Percentiles rank a stretch among this genome's conserved stretches.
Conservation (phyloP, 1,140 invertebrate genomes). For the Penaeus chinensis region DNA sequence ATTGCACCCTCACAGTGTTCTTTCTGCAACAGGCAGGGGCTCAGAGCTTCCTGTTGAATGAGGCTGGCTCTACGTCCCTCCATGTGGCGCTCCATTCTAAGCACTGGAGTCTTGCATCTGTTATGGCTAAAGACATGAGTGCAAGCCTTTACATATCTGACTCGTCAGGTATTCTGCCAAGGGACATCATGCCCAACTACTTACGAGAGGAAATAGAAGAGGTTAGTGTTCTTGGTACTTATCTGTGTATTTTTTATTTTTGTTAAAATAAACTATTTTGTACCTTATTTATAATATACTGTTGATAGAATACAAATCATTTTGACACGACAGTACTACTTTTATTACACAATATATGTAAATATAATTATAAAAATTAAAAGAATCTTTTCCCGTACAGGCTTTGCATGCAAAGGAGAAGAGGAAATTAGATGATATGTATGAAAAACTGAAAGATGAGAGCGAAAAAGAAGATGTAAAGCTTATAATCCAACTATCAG, state of each 20-base stretch:
- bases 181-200: not conserved
- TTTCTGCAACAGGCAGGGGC: slow-evolving; percentile 21
- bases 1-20: slow-evolving; percentile 25
- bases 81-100: not conserved
- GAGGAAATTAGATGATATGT: slow-evolving; percentile 25
- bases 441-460: slow-evolving; percentile 30
- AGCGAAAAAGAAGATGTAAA: not conserved
- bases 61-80: not conserved
- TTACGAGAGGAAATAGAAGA: slow-evolving; percentile 9
- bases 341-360: too few relatives aligned
- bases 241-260: too few relatives aligned
- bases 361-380: not conserved
- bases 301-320: too few relatives aligned
- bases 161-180: not conserved
- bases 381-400: not conserved
- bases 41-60: not conserved
- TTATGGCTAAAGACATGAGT: slow-evolving; percentile 9
- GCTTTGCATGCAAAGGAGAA: slow-evolving; percentile 15
- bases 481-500: not conserved
- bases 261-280: too few relatives aligned
- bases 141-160: slow-evolving; percentile 35
- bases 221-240: not conserved
- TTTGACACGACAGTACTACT: too few relatives aligned
- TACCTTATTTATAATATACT: too few relatives aligned
- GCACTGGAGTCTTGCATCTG: slow-evolving; percentile 3